Percentiles rank a stretch among this genome's conserved stretches.
Conservation (phyloP, 2,888 invertebrate genomes). For the Elegia similella region DNA sequence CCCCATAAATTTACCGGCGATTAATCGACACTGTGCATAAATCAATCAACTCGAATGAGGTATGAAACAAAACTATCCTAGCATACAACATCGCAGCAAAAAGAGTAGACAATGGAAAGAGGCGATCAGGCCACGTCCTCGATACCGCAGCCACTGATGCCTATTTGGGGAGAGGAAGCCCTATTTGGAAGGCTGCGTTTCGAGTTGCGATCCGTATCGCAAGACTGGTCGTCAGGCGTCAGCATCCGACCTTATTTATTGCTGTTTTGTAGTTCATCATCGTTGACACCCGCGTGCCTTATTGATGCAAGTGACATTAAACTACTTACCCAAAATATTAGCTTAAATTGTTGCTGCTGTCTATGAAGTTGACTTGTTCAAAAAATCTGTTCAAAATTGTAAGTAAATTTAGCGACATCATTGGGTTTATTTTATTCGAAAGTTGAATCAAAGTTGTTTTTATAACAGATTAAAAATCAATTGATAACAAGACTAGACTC, state of each 20-base stretch:
- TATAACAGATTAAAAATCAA: too few relatives aligned
- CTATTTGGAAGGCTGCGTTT: slow-evolving; percentile 78
- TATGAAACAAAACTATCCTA: slow-evolving; percentile 5
- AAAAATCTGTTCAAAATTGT: too few relatives aligned
- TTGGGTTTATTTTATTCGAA: too few relatives aligned
- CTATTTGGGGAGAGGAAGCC: slow-evolving; percentile 72
- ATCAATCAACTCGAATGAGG: neutral
- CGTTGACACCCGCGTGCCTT: slow-evolving; percentile 20
- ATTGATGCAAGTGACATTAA: neutral
- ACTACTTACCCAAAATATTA: too few relatives aligned
- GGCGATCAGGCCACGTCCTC: slow-evolving; percentile 59
- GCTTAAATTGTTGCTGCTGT: too few relatives aligned
- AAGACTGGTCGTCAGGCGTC: slow-evolving; percentile 58
- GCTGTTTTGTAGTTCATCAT: slow-evolving; percentile 37
- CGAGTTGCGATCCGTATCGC: slow-evolving; percentile 72
- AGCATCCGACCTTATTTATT: slow-evolving; percentile 52
- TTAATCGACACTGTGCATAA: neutral
- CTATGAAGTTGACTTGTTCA: too few relatives aligned
- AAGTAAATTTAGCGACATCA: too few relatives aligned
- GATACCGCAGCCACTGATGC: slow-evolving; percentile 60
- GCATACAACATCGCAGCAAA: slow-evolving; percentile 1
- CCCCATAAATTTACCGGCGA: neutral
- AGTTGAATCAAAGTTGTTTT: too few relatives aligned
- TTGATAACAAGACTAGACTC: too few relatives aligned
- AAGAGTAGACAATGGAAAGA: slow-evolving; percentile 74